A percentile compares a stretch with the other conserved stretches of the same genome.
Conservation (phyloP, 1,140 invertebrate species). For the Drosophila truncata region DNA sequence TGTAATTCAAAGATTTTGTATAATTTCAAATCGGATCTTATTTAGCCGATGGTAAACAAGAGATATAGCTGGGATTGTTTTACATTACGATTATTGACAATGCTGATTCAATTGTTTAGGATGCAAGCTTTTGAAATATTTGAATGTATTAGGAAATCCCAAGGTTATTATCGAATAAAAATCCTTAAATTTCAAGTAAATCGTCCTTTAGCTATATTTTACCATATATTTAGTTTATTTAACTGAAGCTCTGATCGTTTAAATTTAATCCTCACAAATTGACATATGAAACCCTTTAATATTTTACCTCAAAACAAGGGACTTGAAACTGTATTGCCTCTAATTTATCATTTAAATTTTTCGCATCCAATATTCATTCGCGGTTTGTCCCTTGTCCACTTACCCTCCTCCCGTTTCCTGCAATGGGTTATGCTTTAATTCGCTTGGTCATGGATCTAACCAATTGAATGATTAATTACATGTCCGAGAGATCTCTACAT, state of each 20-base stretch:
- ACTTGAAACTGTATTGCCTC: not conserved
- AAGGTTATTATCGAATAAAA: not conserved
- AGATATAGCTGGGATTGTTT: slow-evolving; percentile 6
- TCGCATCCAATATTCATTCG: slow-evolving; percentile 35
- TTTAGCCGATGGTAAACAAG: slow-evolving; percentile 47
- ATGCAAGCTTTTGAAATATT: not conserved
- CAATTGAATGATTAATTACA: slow-evolving; percentile 78
- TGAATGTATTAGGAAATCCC: not conserved
- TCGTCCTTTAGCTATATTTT: not conserved
- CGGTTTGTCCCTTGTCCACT: slow-evolving; percentile 57
- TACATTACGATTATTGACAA: slow-evolving; percentile 5
- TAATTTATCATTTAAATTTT: slow-evolving; percentile 24
- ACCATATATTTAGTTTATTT: no score
- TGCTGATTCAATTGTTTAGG: not conserved
- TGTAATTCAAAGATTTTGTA: slow-evolving; percentile 54
- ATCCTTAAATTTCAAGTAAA: not conserved
- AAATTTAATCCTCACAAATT: not conserved
- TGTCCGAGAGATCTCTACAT: slow-evolving; percentile 18
- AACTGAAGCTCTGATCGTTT: not conserved
- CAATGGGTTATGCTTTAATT: slow-evolving; percentile 52
- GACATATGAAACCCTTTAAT: not conserved
- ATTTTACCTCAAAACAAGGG: not conserved
- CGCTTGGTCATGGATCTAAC: slow-evolving; percentile 65
- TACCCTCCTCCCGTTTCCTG: slow-evolving; percentile 39
- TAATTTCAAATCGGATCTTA: slow-evolving; percentile 56